phyloP scores from a whole-genome alignment of 2,797 vertebrate species.

The Gila robusta region DNA sequence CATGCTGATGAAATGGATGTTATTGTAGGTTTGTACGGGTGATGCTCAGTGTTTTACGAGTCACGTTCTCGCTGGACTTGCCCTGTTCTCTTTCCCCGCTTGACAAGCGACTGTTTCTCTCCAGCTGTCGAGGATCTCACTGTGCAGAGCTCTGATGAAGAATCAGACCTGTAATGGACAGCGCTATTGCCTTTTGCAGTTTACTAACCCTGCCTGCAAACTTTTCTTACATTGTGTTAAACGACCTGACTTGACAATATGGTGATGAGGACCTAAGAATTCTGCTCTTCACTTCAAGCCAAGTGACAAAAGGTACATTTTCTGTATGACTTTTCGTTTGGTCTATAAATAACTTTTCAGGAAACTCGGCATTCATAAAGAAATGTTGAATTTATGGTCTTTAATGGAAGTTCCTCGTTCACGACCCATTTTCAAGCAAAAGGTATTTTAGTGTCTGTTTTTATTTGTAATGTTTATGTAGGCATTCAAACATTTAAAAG shows the following conservation, averaged over 20 bases:
- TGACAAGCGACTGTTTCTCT: constrained; percentile 8
- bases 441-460: background rate
- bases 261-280: background rate
- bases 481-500: background rate
- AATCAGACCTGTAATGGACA: background rate
- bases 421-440: background rate
- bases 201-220: background rate
- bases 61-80: background rate
- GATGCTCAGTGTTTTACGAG: constrained; percentile 13
- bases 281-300: constrained; percentile 13
- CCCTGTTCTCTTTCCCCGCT: constrained; percentile 5
- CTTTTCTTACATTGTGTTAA: background rate
- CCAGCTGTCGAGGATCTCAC: background rate
- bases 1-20: background rate
- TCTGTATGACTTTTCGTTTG: background rate
- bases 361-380: constrained; percentile 3
- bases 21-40: background rate
- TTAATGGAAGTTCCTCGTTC: background rate
- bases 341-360: background rate
- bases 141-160: background rate
- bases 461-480: background rate
- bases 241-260: background rate
- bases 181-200: background rate
- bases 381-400: constrained; percentile 21
- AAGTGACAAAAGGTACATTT: constrained; percentile 22